A percentile compares a stretch with the other conserved stretches of the same genome.
Evolutionary conservation across 2,113 vertebrate species (phyloP).

Genomic region (Spea multiplicata): DNA sequence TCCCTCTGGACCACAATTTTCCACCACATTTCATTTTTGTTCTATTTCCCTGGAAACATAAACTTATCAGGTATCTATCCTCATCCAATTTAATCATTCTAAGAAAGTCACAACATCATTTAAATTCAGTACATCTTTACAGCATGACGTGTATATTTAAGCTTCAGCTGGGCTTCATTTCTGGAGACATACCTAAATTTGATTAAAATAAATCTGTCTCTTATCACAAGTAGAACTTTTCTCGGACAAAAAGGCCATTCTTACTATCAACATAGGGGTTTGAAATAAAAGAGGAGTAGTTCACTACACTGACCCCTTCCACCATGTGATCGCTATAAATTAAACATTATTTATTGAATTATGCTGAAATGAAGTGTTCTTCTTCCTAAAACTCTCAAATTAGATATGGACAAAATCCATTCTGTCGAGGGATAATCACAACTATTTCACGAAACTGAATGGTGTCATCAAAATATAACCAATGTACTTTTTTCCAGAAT

Average conservation of each 20-base stretch:
- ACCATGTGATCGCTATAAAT: neutral
- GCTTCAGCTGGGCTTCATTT: conserved; percentile 45
- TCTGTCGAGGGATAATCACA: neutral
- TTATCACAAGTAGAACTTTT: conserved; percentile 33
- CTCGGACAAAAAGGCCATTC: conserved; percentile 29
- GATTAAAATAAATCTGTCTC: conserved; percentile 47
- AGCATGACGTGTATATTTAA: conserved; percentile 13
- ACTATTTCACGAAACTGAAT: neutral
- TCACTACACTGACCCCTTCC: neutral
- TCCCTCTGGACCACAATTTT: neutral
- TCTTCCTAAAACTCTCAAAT: neutral
- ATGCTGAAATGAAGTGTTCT: neutral
- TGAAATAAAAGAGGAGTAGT: conserved; percentile 6
- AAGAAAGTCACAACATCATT: conserved; percentile 55
- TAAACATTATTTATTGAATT: neutral
- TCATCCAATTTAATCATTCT: conserved; percentile 54
- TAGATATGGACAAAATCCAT: neutral
- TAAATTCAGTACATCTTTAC: conserved; percentile 53
- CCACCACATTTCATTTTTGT: conserved; percentile 49
- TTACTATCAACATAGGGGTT: conserved; percentile 28
- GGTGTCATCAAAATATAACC: neutral
- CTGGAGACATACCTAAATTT: conserved; percentile 44
- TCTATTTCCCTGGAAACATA: conserved; percentile 55
- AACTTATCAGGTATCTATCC: conserved; percentile 53
- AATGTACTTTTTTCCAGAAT: neutral